Evolutionary conservation across 2,888 invertebrate species (phyloP), one percentile per base, ranked within the genome.

Genomic region (Piscicola geometra): DNA sequence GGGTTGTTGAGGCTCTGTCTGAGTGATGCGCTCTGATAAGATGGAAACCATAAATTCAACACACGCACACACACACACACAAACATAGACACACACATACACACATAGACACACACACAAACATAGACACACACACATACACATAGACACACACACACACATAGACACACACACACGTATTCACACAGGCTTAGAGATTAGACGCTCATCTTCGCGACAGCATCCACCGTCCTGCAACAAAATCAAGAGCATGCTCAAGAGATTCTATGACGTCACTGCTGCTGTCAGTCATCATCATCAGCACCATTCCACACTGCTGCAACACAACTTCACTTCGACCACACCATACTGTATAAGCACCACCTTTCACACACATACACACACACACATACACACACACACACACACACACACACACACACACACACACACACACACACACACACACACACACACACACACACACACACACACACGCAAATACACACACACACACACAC

Each of bases 241-340:
- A 64, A 21, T 73, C 25, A 73, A 73, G 33, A 25, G 1, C 36
- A 64, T 73, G 64, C 35, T 73, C n/a, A 73, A 73, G 41, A 60
- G 64, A 18, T 73, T 73, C 73, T 73, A 56, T 25, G 73, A 73
- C 30, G 36, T 73, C n/a, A n/a, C 64, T 1, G 52, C 64, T 33
- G 12, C 18, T 35, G 73, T 73, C 21, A 60, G 73, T 73, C 30
- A 25, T 52, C n/a, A n/a, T n/a, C n/a, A n/a, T n/a, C n/a, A n/a
- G n/a, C n/a, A n/a, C n/a, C n/a, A n/a, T n/a, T n/a, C n/a, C n/a
- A n/a, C n/a, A n/a, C n/a, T n/a, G n/a, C n/a, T n/a, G n/a, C n/a
- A n/a, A n/a, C n/a, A n/a, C n/a, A n/a, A n/a, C n/a, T n/a, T n/a
- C n/a, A n/a, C n/a, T n/a, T n/a, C n/a, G n/a, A n/a, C n/a, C n/a